A percentile compares a stretch with the other conserved stretches of the same genome.
Conservation (phyloP, 2,113 vertebrate species). For the Tringa solitaria region DNA sequence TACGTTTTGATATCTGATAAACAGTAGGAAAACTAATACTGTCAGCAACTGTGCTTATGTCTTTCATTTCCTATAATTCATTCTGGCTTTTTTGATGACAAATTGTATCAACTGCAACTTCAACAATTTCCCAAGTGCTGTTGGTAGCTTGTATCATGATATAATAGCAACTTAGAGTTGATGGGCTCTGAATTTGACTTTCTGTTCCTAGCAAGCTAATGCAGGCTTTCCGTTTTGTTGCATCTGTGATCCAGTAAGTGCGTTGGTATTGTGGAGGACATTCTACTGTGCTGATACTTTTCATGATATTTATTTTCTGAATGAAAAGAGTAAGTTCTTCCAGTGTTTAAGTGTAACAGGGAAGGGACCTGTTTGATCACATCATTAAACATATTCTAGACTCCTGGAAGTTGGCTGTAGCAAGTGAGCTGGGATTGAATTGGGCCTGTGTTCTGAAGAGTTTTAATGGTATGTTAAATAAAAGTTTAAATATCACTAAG, state of each 20-base stretch:
- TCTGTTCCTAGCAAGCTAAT: background rate
- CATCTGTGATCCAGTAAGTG: background rate
- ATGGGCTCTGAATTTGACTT: background rate
- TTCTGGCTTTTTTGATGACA: constrained; percentile 4
- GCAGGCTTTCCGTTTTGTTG: background rate
- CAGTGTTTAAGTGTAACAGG: background rate
- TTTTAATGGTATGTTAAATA: background rate
- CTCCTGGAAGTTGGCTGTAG: background rate
- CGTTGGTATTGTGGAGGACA: background rate
- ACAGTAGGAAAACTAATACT: background rate
- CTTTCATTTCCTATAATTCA: background rate
- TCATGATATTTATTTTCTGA: background rate
- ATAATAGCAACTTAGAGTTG: background rate
- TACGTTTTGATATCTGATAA: background rate
- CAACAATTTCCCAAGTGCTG: background rate
- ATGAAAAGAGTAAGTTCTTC: background rate
- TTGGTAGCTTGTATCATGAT: background rate
- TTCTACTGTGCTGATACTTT: background rate
- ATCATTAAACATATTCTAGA: background rate
- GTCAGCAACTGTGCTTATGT: background rate
- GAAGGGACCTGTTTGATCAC: background rate
- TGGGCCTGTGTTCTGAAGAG: background rate
- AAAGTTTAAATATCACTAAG: background rate
- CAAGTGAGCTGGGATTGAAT: background rate
- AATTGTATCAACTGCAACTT: background rate